Conservation (phyloP, 2,113 vertebrate genomes). For the Myodes glareolus region DNA sequence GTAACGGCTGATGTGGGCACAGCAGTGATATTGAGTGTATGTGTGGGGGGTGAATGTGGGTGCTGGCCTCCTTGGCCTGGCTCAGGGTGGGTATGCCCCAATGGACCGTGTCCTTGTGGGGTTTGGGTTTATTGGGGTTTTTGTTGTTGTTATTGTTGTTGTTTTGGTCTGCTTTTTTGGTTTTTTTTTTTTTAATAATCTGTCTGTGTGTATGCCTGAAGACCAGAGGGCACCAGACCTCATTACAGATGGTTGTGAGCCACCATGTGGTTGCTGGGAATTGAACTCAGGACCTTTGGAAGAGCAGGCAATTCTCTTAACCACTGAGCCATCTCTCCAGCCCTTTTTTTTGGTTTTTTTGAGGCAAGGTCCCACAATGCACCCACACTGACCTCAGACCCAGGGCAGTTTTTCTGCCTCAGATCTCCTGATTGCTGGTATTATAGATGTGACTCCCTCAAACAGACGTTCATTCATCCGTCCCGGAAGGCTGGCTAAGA, state of each 20-base stretch:
- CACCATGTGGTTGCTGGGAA: too few relatives aligned
- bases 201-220: too few relatives aligned
- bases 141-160: neutral
- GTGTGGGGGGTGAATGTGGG: fast-evolving
- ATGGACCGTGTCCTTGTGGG: neutral
- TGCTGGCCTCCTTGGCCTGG: too few relatives aligned
- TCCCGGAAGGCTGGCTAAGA: neutral
- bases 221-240: too few relatives aligned
- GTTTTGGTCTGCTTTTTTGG: neutral
- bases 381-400: neutral
- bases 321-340: too few relatives aligned
- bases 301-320: too few relatives aligned
- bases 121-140: neutral
- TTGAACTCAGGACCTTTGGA: too few relatives aligned
- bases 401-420: neutral
- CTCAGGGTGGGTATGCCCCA: fast-evolving
- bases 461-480: neutral
- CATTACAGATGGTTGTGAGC: too few relatives aligned
- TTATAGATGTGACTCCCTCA: neutral
- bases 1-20: neutral
- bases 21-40: fast-evolving
- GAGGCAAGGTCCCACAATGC: neutral
- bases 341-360: too few relatives aligned
- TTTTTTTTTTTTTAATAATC: neutral
- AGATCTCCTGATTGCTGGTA: neutral